Conservation (phyloP, 2,113 vertebrate genomes). For the Psittacula cyanocephala region DNA sequence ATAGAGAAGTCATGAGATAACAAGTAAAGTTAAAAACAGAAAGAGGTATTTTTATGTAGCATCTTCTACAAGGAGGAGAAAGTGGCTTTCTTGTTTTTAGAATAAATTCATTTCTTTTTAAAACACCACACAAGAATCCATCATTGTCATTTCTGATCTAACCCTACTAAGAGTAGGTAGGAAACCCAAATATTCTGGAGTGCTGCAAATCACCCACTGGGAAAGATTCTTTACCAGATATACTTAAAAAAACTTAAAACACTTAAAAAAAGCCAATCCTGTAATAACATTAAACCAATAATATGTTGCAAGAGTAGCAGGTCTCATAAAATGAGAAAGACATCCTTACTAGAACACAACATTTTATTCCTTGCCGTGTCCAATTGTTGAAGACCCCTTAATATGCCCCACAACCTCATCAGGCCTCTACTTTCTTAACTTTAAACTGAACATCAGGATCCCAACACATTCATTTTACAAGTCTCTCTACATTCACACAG, state of each 20-base stretch:
- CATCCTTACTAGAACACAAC: not conserved
- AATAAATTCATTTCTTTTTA: not conserved
- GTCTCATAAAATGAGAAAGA: not conserved
- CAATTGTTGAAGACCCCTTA: not conserved
- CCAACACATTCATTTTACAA: not conserved
- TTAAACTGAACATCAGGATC: not conserved
- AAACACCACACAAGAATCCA: not conserved
- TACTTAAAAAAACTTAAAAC: too few species aligned
- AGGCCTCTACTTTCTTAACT: not conserved
- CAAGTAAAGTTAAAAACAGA: not conserved
- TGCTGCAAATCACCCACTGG: not conserved
- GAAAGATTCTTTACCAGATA: not conserved
- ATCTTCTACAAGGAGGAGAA: not conserved
- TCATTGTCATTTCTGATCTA: not conserved
- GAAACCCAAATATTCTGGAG: not conserved
- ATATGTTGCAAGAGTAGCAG: not conserved
- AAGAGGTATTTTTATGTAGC: not conserved
- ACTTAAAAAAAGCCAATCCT: not conserved
- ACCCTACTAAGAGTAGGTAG: not conserved
- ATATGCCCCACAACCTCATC: rapidly evolving
- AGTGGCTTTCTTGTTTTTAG: not conserved
- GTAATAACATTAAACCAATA: not conserved
- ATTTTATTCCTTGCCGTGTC: not conserved
- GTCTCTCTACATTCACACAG: not conserved
- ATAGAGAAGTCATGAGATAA: not conserved